A percentile compares a stretch with the other conserved stretches of the same genome.
These are phyloP conservation scores for Ciconia nigra DNA, from an alignment of 2,797 vertebrate genomes.

Conservation along the genomic window DNA sequence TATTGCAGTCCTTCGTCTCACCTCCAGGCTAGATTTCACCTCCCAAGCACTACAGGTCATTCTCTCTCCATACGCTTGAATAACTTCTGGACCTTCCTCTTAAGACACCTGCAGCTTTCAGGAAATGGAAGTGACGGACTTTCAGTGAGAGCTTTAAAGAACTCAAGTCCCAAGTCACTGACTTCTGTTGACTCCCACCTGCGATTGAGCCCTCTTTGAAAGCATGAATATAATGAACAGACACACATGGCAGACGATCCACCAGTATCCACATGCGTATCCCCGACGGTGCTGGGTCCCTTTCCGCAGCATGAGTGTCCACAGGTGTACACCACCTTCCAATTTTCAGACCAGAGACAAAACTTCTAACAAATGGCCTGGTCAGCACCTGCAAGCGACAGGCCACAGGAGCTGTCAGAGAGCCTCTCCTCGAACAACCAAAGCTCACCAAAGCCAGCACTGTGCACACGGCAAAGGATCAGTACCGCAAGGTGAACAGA, in stretches of 20 bases:
- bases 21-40: not conserved
- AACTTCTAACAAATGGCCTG: not conserved
- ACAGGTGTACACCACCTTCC: accelerated
- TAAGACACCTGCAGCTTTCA: not conserved
- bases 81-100: not conserved
- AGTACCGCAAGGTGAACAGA: not conserved
- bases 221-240: not conserved
- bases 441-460: not conserved
- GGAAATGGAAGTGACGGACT: not conserved
- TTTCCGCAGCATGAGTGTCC: accelerated
- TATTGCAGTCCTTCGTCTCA: accelerated
- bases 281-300: accelerated
- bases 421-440: not conserved
- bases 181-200: not conserved
- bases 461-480: accelerated
- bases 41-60: accelerated
- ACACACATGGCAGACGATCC: not conserved
- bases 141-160: not conserved
- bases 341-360: not conserved
- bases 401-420: not conserved
- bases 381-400: accelerated
- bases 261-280: accelerated
- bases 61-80: not conserved
- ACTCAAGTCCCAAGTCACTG: not conserved
- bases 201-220: not conserved